phyloP scores from a whole-genome alignment of 2,888 invertebrate species.

The Cheilosia scutellata region DNA sequence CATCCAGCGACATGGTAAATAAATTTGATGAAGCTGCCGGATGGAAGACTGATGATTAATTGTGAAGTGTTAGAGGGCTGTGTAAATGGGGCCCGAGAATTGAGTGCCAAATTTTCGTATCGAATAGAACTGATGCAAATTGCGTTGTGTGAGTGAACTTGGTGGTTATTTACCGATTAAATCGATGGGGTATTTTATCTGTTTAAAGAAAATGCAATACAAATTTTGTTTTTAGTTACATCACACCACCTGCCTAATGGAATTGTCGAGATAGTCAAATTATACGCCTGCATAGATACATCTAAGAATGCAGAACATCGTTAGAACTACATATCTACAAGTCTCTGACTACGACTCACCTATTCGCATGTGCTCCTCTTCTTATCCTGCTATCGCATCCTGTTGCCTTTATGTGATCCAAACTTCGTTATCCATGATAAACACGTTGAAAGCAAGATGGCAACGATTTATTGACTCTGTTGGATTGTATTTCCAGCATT shows the following conservation, averaged over 20 bases:
- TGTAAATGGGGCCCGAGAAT: conserved; percentile 18
- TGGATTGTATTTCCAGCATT: conserved; percentile 1
- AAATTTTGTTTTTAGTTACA: too few relatives aligned
- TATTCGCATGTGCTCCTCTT: background rate
- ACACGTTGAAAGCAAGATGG: conserved; percentile 37
- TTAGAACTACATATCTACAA: background rate
- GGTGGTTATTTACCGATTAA: conserved; percentile 31
- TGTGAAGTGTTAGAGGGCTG: conserved; percentile 65
- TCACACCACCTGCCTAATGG: too few relatives aligned
- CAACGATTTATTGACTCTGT: conserved; percentile 52
- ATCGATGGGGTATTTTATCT: background rate
- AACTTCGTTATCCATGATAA: conserved; percentile 40
- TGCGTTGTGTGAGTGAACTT: conserved; percentile 34
- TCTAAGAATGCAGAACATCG: background rate
- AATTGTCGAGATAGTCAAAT: too few relatives aligned
- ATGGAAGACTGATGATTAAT: conserved; percentile 71
- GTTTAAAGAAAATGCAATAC: too few relatives aligned
- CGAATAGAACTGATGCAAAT: conserved; percentile 53
- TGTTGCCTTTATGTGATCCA: conserved; percentile 8
- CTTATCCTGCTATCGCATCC: background rate
- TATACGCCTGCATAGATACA: background rate
- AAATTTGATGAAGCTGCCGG: conserved; percentile 74
- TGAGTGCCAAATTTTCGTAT: conserved; percentile 38
- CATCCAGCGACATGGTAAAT: conserved; percentile 66
- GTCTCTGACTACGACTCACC: background rate